phyloP scores from a whole-genome alignment of 1,140 invertebrate genomes.

The Zaprionus vittiger region DNA sequence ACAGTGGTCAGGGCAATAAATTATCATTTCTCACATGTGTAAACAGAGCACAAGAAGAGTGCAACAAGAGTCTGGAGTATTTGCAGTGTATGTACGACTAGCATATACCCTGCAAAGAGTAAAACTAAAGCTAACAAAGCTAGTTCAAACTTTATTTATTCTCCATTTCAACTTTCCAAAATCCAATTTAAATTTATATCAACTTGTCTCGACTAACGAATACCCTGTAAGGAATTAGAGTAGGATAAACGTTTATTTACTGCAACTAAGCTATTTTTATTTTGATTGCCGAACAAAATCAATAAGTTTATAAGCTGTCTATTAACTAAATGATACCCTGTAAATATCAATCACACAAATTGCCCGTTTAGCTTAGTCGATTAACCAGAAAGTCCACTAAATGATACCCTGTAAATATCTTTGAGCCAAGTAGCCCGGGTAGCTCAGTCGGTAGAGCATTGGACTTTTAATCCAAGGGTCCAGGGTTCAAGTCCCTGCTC shows the following conservation, averaged over 20 bases:
- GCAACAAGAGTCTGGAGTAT: background rate
- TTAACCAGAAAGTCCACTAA: background rate
- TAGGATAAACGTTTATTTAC: background rate
- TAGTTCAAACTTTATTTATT: too few species aligned
- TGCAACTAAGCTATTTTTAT: background rate
- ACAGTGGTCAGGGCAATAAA: conserved; percentile 36
- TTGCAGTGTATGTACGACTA: background rate
- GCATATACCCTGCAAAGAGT: background rate
- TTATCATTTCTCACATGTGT: conserved; percentile 29
- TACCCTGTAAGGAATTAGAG: background rate
- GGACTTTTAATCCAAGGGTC: conserved; percentile 92
- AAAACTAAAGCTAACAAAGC: too few species aligned
- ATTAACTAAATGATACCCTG: background rate
- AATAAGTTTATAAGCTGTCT: background rate
- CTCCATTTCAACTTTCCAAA: too few species aligned
- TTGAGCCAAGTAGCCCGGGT: conserved; percentile 86
- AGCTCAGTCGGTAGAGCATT: conserved; percentile 90
- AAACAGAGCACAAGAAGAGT: conserved; percentile 1
- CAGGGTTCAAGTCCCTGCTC: conserved; percentile 92
- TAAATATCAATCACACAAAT: background rate
- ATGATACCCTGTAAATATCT: background rate
- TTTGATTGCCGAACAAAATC: too few species aligned
- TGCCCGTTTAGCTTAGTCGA: background rate
- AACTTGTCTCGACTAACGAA: background rate
- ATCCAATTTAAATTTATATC: too few species aligned